These are phyloP conservation scores for Odontophorus gujanensis DNA, from an alignment of 2,113 vertebrate species.

Conservation along the genomic window DNA sequence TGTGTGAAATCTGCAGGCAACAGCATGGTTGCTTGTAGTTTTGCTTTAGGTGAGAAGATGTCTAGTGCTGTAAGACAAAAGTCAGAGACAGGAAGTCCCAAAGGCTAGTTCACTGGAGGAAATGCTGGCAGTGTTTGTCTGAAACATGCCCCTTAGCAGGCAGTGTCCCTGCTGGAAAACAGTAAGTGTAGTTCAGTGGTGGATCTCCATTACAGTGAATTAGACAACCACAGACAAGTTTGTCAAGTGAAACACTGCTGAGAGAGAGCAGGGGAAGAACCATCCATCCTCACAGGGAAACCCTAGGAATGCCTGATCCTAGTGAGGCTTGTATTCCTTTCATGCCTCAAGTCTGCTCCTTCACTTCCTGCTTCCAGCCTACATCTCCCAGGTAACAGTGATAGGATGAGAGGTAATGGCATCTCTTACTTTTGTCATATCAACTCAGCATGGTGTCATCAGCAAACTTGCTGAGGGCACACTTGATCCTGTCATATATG, in stretches of 20 bases:
- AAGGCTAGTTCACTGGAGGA: neutral
- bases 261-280: neutral
- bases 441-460: too few relatives aligned
- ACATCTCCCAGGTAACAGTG: neutral
- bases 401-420: neutral
- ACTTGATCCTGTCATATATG: too few relatives aligned
- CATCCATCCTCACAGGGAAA: neutral
- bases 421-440: too few relatives aligned
- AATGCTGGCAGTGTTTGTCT: neutral
- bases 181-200: neutral
- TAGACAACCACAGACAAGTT: neutral
- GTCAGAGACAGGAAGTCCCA: neutral
- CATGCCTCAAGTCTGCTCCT: neutral
- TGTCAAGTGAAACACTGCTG: neutral
- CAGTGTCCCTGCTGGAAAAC: neutral
- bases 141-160: neutral
- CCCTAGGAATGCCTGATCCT: neutral
- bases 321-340: neutral
- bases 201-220: neutral
- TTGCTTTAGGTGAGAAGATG: conserved; percentile 16
- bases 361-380: conserved; percentile 50
- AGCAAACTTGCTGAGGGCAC: too few relatives aligned
- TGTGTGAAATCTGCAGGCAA: conserved; percentile 32
- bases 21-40: neutral
- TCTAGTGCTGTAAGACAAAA: neutral